Percentiles rank a stretch among this genome's conserved stretches.
phyloP scores from a whole-genome alignment of 92 coral and sea anemone species.

The Palythoa grandiflora region DNA sequence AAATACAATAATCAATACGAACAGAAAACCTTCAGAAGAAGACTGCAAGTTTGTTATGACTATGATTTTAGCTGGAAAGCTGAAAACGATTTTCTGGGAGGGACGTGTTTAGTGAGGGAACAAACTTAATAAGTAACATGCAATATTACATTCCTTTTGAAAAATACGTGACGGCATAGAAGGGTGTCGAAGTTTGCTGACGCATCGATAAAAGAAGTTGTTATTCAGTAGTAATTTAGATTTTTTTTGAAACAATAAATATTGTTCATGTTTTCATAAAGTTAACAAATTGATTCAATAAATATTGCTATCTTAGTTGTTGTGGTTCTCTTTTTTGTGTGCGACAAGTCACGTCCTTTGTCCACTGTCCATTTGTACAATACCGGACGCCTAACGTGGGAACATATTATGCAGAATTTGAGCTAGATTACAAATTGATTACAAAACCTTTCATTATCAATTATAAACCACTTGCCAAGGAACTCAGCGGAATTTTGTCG shows the following conservation, averaged over 20 bases:
- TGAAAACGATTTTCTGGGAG: too few relatives aligned
- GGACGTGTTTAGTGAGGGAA: too few relatives aligned
- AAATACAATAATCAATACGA: too few relatives aligned
- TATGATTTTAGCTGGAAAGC: too few relatives aligned
- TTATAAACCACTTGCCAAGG: background rate
- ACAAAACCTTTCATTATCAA: too few relatives aligned
- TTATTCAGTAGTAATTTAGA: background rate
- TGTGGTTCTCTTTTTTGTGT: conserved; percentile 10
- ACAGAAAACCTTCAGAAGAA: too few relatives aligned
- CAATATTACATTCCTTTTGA: too few relatives aligned
- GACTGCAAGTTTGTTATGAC: too few relatives aligned
- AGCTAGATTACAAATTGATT: too few relatives aligned
- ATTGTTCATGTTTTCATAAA: background rate
- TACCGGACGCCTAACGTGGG: background rate
- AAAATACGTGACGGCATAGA: background rate
- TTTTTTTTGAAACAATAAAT: background rate
- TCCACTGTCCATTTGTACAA: background rate
- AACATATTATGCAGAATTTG: background rate
- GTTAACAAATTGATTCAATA: background rate
- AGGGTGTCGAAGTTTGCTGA: background rate
- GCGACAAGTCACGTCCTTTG: conserved; percentile 39
- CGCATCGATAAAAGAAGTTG: background rate
- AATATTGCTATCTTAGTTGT: background rate
- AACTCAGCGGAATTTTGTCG: background rate
- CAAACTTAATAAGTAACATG: too few relatives aligned